These are phyloP conservation scores for Peromyscus attwateri DNA, from an alignment of 2,797 vertebrate genomes.

Conservation along the genomic window DNA sequence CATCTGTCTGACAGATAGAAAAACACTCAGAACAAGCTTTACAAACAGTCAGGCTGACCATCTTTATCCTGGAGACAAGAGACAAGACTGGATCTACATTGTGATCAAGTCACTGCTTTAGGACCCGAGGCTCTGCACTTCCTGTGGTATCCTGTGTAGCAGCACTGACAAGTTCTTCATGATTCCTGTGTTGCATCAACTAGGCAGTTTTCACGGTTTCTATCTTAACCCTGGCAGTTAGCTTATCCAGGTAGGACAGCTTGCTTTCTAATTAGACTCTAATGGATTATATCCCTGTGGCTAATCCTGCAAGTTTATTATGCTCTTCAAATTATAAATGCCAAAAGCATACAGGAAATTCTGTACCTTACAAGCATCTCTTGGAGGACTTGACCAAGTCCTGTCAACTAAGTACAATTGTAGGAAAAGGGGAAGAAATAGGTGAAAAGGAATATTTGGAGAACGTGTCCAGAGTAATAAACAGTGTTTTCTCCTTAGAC, in stretches of 20 bases:
- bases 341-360: neutral
- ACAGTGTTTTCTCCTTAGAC: neutral
- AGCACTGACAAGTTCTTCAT: neutral
- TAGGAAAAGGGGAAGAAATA: neutral
- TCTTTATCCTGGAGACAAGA: constrained; percentile 55
- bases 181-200: neutral
- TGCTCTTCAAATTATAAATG: neutral
- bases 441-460: neutral
- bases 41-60: constrained; percentile 48
- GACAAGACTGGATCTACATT: neutral
- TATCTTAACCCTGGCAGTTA: neutral
- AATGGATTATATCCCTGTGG: neutral
- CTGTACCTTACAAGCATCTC: neutral
- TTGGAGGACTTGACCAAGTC: neutral
- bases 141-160: neutral
- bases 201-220: neutral
- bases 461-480: neutral
- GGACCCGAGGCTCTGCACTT: neutral
- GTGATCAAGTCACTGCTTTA: neutral
- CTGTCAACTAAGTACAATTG: neutral
- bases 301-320: constrained; percentile 48
- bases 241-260: neutral
- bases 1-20: constrained; percentile 72
- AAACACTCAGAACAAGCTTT: constrained; percentile 74
- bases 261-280: neutral